phyloP scores from a whole-genome alignment of 2,113 vertebrate genomes.

The Serilophus lunatus region DNA sequence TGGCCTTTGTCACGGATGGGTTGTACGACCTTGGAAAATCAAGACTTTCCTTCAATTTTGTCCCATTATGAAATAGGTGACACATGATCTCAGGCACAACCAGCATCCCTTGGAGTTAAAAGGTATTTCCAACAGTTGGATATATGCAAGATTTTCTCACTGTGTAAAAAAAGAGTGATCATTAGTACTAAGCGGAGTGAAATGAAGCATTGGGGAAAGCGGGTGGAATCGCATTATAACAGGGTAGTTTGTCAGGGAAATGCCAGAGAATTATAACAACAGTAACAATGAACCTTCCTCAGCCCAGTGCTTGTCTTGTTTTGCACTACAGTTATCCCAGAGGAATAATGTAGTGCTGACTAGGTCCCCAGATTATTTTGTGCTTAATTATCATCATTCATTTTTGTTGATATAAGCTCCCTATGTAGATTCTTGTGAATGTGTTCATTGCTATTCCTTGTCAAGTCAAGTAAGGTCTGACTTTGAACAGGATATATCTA shows the following conservation, averaged over 20 bases:
- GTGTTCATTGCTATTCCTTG: not conserved
- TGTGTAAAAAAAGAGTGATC: not conserved
- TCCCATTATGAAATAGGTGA: not conserved
- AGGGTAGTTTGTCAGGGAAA: not conserved
- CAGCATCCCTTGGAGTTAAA: not conserved
- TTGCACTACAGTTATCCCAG: not conserved
- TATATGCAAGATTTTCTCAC: not conserved
- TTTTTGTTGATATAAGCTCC: not conserved
- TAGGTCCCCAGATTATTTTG: not conserved
- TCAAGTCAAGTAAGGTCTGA: not conserved
- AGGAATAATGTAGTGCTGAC: not conserved
- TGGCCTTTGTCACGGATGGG: not conserved
- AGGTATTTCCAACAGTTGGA: not conserved
- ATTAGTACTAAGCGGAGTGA: not conserved
- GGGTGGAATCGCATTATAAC: not conserved
- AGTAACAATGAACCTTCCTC: not conserved
- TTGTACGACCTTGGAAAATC: not conserved
- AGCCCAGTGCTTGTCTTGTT: not conserved
- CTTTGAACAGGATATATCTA: not conserved
- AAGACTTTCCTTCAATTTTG: not conserved
- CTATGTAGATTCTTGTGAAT: not conserved
- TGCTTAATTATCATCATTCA: not conserved
- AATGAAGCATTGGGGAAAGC: not conserved
- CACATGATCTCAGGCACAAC: rapidly evolving
- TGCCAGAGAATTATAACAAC: not conserved